These are phyloP conservation scores for Lithosia quadra DNA, from an alignment of 2,888 invertebrate genomes.

Conservation along the genomic window DNA sequence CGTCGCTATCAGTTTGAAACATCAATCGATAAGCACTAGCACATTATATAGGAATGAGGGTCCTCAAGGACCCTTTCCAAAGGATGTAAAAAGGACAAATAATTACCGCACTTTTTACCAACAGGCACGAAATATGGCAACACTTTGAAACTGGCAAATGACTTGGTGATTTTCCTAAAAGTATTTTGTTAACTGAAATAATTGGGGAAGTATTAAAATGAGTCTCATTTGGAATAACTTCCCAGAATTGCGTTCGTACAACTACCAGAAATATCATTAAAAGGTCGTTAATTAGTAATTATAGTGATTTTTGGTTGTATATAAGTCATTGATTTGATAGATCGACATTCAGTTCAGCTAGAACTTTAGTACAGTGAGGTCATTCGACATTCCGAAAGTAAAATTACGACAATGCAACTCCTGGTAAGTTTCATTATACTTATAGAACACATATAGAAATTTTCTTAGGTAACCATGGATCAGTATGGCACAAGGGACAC, in stretches of 20 bases:
- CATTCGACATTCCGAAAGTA: no score
- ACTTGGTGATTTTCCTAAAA: background rate
- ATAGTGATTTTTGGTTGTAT: background rate
- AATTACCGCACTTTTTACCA: background rate
- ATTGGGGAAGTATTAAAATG: background rate
- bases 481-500: no score
- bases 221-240: background rate
- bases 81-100: no score
- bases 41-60: no score
- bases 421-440: background rate
- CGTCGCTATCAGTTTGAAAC: no score
- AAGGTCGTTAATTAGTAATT: constrained; percentile 1
- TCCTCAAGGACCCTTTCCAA: no score
- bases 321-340: background rate
- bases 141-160: background rate
- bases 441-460: background rate
- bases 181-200: background rate
- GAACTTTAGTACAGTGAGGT: background rate
- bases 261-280: background rate
- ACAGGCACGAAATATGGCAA: background rate
- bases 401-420: constrained; percentile 1
- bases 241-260: background rate
- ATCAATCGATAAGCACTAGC: no score
- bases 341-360: background rate
- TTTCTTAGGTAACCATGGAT: no score